Base-by-base conservation (phyloP, 2,888 invertebrate genomes). In the Conus canariensis region DNA sequence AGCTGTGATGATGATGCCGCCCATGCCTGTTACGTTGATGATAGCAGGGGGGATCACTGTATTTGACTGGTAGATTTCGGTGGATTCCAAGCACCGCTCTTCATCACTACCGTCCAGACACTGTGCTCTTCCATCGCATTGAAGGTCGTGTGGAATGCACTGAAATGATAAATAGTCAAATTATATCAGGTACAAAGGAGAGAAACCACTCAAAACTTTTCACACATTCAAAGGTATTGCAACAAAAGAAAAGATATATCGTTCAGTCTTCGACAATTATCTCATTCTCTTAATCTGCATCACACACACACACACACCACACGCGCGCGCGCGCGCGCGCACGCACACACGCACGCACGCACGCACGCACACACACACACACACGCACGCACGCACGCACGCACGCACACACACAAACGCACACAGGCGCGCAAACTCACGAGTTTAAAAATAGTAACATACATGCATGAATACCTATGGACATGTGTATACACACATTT, bases 121-220 rank as follows among this genome's bases (percentile, higher is more conserved):
- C 25, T 86, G 22, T 10, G 19, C 10, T 14, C n/a, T 56, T 19
- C 89, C 85, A 56, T 89, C 85, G 80, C 89, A 85, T 0, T 14
- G 12, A 12, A 85, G 70, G 14, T 88, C 90, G 9, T 30, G 8
- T 9, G 90, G 80, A 25, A 91, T 85, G 56, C 85, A 91, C 82
- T 91, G 58, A 6, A 74, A 30, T 45, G 45, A 87, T 58, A 22
- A 9, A 83, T 22, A 58, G 30, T 10, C 25, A 25, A 12, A 45
- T 3, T 9, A 22, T 74, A 74, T 74, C 74, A 74, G 10, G 10
- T 2, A 74, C n/a, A 16, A 74, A 10, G 9, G 9, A 74, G 7
- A 8, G 9, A 74, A 22, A 74, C 22, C 14, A 22, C 10, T 14
- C 16, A 64, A 64, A 64, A 64, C 60, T 64, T 74, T 74, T 22